Conservation (phyloP, 2,888 invertebrate species). For the Melinaea marsaeus region DNA sequence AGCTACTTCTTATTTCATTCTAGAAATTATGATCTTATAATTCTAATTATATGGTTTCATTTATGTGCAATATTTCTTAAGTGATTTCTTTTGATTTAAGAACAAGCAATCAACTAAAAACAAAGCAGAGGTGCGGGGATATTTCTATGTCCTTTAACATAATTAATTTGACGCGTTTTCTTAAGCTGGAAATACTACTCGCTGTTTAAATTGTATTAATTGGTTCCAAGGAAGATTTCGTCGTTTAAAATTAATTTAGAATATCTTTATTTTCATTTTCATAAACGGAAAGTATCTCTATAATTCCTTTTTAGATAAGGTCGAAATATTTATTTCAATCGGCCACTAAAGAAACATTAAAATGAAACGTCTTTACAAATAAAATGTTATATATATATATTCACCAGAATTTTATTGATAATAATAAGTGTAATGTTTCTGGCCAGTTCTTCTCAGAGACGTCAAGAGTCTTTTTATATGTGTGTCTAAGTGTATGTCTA, state of each 20-base stretch:
- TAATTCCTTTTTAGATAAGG: too few species aligned
- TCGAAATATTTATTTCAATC: neutral
- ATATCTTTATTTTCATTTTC: neutral
- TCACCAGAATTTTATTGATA: too few species aligned
- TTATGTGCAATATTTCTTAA: neutral
- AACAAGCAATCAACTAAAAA: constrained; percentile 5
- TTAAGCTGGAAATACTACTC: constrained; percentile 4
- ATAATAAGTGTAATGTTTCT: too few species aligned
- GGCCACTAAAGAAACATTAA: too few species aligned
- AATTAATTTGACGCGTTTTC: constrained; percentile 10
- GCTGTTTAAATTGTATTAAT: constrained; percentile 7
- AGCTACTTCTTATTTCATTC: too few species aligned
- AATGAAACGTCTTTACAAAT: too few species aligned
- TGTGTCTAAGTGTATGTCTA: too few species aligned
- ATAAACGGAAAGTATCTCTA: neutral
- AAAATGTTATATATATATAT: too few species aligned
- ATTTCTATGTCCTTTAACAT: constrained; percentile 4
- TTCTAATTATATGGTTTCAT: too few species aligned
- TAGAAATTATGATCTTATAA: too few species aligned
- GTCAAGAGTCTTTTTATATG: too few species aligned
- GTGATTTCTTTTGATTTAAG: neutral
- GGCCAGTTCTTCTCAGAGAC: too few species aligned
- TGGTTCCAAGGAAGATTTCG: constrained; percentile 1
- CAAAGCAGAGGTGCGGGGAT: neutral
- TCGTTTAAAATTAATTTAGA: neutral